Conservation (phyloP, 92 coral and sea anemone species). For the Micromussa lordhowensis region DNA sequence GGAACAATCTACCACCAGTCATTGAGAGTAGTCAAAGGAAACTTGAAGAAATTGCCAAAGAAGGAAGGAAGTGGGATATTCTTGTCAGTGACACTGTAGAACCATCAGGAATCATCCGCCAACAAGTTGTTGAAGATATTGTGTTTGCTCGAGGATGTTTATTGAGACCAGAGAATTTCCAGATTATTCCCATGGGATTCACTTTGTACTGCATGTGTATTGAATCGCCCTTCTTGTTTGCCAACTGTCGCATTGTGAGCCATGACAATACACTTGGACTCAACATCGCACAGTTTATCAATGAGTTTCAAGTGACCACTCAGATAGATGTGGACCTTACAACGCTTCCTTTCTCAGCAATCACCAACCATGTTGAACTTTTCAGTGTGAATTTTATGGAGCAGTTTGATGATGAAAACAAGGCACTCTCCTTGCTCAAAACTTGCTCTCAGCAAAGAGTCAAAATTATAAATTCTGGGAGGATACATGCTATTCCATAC, state of each 20-base stretch:
- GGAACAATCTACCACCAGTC: slow-evolving; percentile 47
- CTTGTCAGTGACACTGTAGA: slow-evolving; percentile 87
- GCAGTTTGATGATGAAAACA: slow-evolving; percentile 61
- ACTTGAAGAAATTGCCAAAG: slow-evolving; percentile 78
- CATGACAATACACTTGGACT: slow-evolving; percentile 86
- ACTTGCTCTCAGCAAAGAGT: slow-evolving; percentile 57
- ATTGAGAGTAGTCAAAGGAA: slow-evolving; percentile 62
- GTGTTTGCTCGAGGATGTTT: slow-evolving; percentile 93
- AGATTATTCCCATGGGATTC: slow-evolving; percentile 76
- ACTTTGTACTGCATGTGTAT: slow-evolving; percentile 79
- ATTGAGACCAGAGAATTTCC: slow-evolving; percentile 55
- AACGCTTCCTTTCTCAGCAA: slow-evolving; percentile 66
- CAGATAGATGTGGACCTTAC: slow-evolving; percentile 83
- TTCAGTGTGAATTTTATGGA: slow-evolving; percentile 75
- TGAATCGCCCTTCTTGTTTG: slow-evolving; percentile 70
- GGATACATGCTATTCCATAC: slow-evolving; percentile 88
- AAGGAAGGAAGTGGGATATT: slow-evolving; percentile 75
- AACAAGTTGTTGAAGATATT: slow-evolving; percentile 86
- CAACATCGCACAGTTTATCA: slow-evolving; percentile 81
- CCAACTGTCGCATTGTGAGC: slow-evolving; percentile 70
- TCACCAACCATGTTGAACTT: slow-evolving; percentile 67
- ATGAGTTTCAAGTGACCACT: slow-evolving; percentile 87
- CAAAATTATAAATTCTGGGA: slow-evolving; percentile 68
- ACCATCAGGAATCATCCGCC: slow-evolving; percentile 89
- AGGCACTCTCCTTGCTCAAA: slow-evolving; percentile 73